A percentile compares a stretch with the other conserved stretches of the same genome.
These are phyloP conservation scores for Epiblema foenella DNA, from an alignment of 2,888 invertebrate species.

Conservation along the genomic window DNA sequence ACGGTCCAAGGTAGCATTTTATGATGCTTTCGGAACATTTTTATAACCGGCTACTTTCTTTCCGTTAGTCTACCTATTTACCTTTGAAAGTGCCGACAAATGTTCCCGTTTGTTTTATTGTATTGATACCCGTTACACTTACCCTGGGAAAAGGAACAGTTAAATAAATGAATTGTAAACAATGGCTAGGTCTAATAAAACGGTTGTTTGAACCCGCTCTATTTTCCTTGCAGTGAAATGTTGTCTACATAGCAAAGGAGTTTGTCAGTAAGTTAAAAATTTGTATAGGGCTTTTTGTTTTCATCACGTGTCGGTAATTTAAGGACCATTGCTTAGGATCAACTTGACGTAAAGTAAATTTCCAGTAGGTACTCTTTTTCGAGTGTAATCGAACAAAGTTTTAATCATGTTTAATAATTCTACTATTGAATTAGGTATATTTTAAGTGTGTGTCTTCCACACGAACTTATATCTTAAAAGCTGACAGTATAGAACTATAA, in stretches of 20 bases:
- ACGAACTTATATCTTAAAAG: too few species aligned
- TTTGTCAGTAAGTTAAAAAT: background rate
- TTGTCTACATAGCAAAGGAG: background rate
- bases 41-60: conserved; percentile 77
- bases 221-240: background rate
- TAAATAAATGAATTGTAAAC: conserved; percentile 29
- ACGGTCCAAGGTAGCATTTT: conserved; percentile 52
- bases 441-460: too few species aligned
- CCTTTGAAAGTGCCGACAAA: conserved; percentile 69
- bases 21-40: conserved; percentile 60
- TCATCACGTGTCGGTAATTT: background rate
- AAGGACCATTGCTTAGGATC: background rate
- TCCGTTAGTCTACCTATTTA: conserved; percentile 75
- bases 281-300: background rate
- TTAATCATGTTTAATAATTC: too few species aligned
- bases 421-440: too few species aligned
- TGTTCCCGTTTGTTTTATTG: conserved; percentile 59
- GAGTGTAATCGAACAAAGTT: too few species aligned
- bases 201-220: conserved; percentile 35
- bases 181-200: conserved; percentile 27
- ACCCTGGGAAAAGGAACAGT: conserved; percentile 20
- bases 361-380: too few species aligned
- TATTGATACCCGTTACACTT: conserved; percentile 42
- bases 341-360: background rate
- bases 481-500: too few species aligned